Conservation (phyloP, 2,113 vertebrate species). For the Oplegnathus fasciatus region DNA sequence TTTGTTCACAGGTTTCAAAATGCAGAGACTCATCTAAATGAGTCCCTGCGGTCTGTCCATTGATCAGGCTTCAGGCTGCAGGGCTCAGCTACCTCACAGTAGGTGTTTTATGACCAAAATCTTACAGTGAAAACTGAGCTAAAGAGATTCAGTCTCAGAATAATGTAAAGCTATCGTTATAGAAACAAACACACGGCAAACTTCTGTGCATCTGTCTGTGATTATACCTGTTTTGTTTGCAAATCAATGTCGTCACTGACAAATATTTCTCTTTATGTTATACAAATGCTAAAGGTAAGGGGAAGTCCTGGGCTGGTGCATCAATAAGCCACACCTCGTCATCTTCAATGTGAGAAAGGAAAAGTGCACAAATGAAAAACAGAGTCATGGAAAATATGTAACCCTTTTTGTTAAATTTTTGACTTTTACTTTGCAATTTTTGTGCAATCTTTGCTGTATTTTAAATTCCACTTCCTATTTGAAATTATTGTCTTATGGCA, state of each 20-base stretch:
- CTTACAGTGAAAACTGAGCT: neutral
- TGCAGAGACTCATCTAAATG: neutral
- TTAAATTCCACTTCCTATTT: neutral
- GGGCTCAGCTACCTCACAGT: neutral
- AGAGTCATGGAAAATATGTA: too few species aligned
- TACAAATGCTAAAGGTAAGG: neutral
- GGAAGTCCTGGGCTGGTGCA: neutral
- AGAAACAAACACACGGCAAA: neutral
- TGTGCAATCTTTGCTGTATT: neutral
- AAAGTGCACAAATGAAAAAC: too few species aligned
- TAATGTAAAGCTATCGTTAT: neutral
- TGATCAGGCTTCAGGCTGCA: neutral
- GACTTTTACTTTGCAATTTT: neutral
- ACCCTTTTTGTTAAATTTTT: too few species aligned
- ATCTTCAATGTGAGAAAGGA: neutral
- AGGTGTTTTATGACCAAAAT: neutral
- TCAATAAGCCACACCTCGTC: neutral
- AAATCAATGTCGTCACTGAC: too few species aligned
- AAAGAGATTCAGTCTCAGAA: neutral
- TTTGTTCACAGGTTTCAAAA: slow-evolving; percentile 1
- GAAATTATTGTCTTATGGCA: neutral
- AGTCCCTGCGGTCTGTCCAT: neutral
- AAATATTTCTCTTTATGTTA: too few species aligned
- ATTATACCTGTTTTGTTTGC: too few species aligned
- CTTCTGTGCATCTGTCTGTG: too few species aligned